Base-by-base conservation (phyloP, 2,113 vertebrate species). In the Lophochroa leadbeateri region DNA sequence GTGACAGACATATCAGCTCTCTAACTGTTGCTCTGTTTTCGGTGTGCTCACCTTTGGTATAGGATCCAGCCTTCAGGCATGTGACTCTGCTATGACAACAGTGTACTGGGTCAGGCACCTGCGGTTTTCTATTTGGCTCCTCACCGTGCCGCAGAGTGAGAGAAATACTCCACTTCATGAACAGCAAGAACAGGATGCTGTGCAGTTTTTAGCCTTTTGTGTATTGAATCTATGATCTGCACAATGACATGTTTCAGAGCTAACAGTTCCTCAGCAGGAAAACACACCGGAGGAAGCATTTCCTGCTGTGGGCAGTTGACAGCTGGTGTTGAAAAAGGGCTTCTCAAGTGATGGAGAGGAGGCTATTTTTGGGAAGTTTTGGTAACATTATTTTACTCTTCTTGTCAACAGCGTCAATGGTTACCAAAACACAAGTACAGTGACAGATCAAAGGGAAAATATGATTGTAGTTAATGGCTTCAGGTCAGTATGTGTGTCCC, bases 171-270 rank as follows among this genome's bases (percentile, higher is more conserved):
- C 19, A 10, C 78, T 76, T 72, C 25, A 67, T 70, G 69, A 96
- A 76, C 67, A 93, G 82, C 31, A 17, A 84, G 91, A 81, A 96
- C 96, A 96, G 96, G 96, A 97, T 96, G 94, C 95, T 65, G 94
- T 46, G 95, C 92, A 97, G 94, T 96, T 96, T 96, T 96, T 96
- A 96, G 96, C 96, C 95, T 89, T 97, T 97, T 96, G 96, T 96
- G 83, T 92, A 91, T 72, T 94, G 90, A 96, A 88, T 76, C 88
- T 80, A 79, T 69, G 69, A 65, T 84, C 88, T 70, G 86, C 82
- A 96, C 96, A 97, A 95, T 97, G 83, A 83, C 35, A 5, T 33
- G 57, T 91, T 89, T 84, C 75, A 84, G 90, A 94, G 72, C 63
- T 84, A 41, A 7, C 27, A 61, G 87, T 95, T 91, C 92, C 96